Base-by-base conservation (phyloP, 1,140 invertebrate species). In the Geopemphigus sp. region DNA sequence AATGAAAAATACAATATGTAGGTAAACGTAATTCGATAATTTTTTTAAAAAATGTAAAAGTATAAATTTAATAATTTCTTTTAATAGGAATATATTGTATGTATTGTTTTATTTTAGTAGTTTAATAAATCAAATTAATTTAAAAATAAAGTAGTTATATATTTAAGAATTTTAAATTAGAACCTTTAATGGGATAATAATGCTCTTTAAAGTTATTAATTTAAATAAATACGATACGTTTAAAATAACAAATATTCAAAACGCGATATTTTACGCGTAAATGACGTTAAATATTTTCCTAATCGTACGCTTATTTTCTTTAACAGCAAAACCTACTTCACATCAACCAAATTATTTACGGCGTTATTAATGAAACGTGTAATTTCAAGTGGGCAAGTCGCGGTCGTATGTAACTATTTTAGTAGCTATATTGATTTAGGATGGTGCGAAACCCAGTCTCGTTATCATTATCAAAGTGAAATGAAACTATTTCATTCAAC, bases 401-500 rank as follows among this genome's bases (percentile, higher is more conserved):
- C 32, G 32, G 32, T 39, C 47, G 22, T 72, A 22, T 54, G 50
- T 47, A 54, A 76, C 32, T 76, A 32, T 45, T 76, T 45, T 24
- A 59, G 24, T 45, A 12, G 22, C n/a, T 26, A 76, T 59, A 76
- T 59, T 5, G 17, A 11, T 29, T n/a, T 39, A n/a, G 12, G 15
- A 39, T 47, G 15, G 8, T 59, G 22, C 24, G n/a, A n/a, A 12
- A 45, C 29, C 26, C 32, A 53, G 15, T 19, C n/a, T 6, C 15
- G n/a, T 26, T 76, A 39, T 76, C 32, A 54, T 76, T 72, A 70
- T 70, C 47, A 72, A 72, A 68, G 45, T 50, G 45, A 68, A 68
- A 72, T 54, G 68, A 59, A 19, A 22, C 29, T 39, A 29, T 50
- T 78, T 78, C 56, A 78, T 78, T 78, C 74, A 78, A 47, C 39